These are phyloP conservation scores for Falco biarmicus DNA, from an alignment of 2,797 vertebrate genomes.

Conservation along the genomic window DNA sequence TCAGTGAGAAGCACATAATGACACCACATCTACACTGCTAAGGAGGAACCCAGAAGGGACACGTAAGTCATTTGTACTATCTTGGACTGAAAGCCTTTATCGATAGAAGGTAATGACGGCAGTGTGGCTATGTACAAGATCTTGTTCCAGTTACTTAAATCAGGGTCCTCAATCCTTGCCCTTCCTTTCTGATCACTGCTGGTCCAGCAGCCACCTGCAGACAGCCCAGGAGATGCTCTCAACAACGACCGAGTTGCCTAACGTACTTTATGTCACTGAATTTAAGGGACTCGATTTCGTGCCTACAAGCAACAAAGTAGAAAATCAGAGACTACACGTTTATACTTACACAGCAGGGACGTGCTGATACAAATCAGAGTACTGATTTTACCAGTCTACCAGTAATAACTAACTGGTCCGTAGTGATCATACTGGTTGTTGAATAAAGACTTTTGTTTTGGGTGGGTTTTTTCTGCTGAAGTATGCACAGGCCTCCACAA, in stretches of 20 bases:
- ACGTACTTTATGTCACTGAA: background rate
- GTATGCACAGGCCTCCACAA: background rate
- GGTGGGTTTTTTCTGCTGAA: background rate
- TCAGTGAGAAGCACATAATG: background rate
- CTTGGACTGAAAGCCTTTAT: background rate
- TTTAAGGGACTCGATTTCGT: background rate
- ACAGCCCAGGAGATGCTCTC: background rate
- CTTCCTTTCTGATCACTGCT: background rate
- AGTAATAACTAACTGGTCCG: background rate
- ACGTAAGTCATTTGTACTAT: background rate
- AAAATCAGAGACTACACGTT: background rate
- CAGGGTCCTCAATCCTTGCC: background rate
- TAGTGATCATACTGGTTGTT: background rate
- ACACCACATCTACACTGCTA: background rate
- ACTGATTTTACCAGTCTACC: background rate
- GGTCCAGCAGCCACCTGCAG: background rate
- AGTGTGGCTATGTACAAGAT: background rate
- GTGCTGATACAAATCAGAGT: background rate
- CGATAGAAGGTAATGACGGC: background rate
- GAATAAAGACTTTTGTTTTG: background rate
- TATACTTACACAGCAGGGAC: background rate
- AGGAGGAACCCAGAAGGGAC: background rate
- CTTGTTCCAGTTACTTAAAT: background rate
- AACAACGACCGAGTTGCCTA: rapidly evolving
- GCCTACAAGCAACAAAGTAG: background rate